Evolutionary conservation across 2,888 invertebrate species (phyloP).

Genomic region (Aspidiotus destructor): DNA sequence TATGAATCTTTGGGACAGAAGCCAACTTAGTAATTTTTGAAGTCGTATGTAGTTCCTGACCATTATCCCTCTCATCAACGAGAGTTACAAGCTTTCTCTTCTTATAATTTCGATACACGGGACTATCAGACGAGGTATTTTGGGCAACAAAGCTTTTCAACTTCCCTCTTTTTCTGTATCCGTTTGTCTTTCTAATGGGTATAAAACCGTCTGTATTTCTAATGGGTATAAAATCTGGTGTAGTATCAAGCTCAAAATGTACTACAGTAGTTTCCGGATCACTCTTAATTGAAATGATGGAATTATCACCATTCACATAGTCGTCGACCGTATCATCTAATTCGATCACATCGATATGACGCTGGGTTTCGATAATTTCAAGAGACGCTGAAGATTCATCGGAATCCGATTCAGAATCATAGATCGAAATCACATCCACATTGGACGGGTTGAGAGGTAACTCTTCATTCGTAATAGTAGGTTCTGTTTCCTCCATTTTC

Average conservation of each 20-base stretch:
- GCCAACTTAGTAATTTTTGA: too few relatives aligned
- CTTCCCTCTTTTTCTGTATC: neutral
- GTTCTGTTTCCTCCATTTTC: too few relatives aligned
- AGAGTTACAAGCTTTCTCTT: too few relatives aligned
- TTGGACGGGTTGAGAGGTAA: neutral
- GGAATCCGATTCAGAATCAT: constrained; percentile 18
- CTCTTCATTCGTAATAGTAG: too few relatives aligned
- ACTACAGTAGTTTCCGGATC: neutral
- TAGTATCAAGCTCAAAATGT: neutral
- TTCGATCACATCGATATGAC: constrained; percentile 3
- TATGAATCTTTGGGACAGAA: too few relatives aligned
- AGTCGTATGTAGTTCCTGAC: too few relatives aligned
- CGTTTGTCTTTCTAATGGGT: neutral
- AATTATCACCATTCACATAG: neutral
- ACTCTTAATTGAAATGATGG: neutral
- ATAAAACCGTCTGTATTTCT: neutral
- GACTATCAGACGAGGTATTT: neutral
- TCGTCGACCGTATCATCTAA: constrained; percentile 7
- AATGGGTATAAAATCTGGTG: neutral
- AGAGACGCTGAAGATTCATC: neutral
- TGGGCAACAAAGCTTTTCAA: neutral
- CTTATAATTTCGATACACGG: too few relatives aligned
- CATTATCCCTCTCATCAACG: too few relatives aligned
- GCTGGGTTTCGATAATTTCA: neutral
- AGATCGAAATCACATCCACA: constrained; percentile 4